Base-by-base conservation (phyloP, 1,140 invertebrate genomes). In the Harlomillsia oculata region DNA sequence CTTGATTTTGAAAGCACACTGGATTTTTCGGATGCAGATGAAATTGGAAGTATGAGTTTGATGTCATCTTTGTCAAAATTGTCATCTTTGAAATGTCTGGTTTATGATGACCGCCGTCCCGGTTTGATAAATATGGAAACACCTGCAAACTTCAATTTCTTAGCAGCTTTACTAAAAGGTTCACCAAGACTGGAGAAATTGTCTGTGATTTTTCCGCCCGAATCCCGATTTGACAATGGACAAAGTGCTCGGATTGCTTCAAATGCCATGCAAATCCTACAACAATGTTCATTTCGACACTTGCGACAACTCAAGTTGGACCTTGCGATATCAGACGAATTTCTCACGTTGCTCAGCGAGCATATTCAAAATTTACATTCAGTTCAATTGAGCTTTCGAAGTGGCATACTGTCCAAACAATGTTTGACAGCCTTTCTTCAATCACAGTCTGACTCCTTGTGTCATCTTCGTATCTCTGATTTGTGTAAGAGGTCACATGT, bases 51-150 rank as follows among this genome's bases (percentile, higher is more conserved):
- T 20, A 13, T 48, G 16, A 32, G 34, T 20, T 20, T 48, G 29
- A 48, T 34, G 11, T n/a, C n/a, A n/a, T n/a, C n/a, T n/a, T n/a
- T n/a, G n/a, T n/a, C n/a, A n/a, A 28, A 28, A 3, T 32, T 48
- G 13, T n/a, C 45, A 4, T 29, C 5, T 29, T 48, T 56, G 26
- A 56, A 48, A 25, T 37, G 44, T 49, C 34, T 56, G 3, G 32
- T 56, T 44, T 49, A 48, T 28, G 53, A 56, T 13, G 53, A 56
- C 40, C 30, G 53, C 13, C 28, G 53, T n/a, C n/a, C n/a, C n/a
- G n/a, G n/a, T n/a, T n/a, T n/a, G 20, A 37, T 28, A 39, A 39
- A 28, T 49, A 16, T n/a, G 3, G 43, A 46, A 43, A 28, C 41
- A 28, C 20, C 28, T 14, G 36, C 26, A 30, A 18, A 55, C 11